A percentile compares a stretch with the other conserved stretches of the same genome.
Conservation (phyloP, 1,140 invertebrate species). For the Drosophila ogumai region DNA sequence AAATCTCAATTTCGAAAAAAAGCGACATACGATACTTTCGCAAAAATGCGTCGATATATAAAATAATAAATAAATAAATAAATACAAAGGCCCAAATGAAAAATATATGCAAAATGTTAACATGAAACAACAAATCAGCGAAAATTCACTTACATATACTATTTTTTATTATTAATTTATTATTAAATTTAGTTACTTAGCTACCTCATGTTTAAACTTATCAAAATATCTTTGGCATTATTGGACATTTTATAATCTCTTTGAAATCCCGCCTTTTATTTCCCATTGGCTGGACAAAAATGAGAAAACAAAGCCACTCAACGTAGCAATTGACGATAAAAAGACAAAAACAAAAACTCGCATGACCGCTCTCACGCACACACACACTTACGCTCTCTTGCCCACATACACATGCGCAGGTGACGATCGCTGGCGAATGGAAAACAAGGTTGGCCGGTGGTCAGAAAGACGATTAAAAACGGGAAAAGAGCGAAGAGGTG, state of each 20-base stretch:
- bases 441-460: conserved; percentile 58
- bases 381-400: background rate
- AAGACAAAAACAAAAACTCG: conserved; percentile 21
- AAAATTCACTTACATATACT: background rate
- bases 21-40: no score
- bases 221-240: background rate
- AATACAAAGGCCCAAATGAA: background rate
- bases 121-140: background rate
- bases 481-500: conserved; percentile 37
- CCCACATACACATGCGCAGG: conserved; percentile 9
- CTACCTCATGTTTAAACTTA: no score
- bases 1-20: no score
- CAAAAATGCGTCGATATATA: no score
- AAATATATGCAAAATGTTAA: background rate
- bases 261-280: conserved; percentile 24
- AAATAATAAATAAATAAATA: no score
- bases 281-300: conserved; percentile 53
- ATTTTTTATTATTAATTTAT: background rate
- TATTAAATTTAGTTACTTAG: background rate
- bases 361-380: conserved; percentile 17
- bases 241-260: conserved; percentile 1
- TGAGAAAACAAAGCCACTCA: conserved; percentile 55
- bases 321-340: conserved; percentile 34
- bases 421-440: conserved; percentile 67
- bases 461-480: conserved; percentile 38